phyloP scores from a whole-genome alignment of 2,888 invertebrate genomes.

The Macaria liturata region DNA sequence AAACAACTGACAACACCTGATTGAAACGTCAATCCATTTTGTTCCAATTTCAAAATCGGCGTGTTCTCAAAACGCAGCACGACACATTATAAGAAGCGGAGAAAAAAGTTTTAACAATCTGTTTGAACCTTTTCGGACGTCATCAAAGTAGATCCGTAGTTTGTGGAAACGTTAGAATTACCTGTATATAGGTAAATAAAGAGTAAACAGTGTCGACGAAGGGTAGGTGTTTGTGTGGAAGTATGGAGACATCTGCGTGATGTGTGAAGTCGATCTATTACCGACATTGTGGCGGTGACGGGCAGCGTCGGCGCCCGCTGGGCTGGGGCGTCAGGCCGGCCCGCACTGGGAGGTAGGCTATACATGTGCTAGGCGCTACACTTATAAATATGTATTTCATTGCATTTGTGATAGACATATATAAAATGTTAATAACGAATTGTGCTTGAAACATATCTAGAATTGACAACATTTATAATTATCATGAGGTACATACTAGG shows the following conservation, averaged over 20 bases:
- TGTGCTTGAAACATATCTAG: no score
- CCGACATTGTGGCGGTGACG: slow-evolving; percentile 63
- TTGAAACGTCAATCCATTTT: not conserved
- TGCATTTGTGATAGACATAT: no score
- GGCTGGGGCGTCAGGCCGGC: not conserved
- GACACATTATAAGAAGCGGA: slow-evolving; percentile 8
- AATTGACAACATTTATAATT: no score
- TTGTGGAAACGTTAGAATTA: slow-evolving; percentile 56
- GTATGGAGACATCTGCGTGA: slow-evolving; percentile 64
- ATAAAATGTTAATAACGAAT: no score
- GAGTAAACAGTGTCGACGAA: slow-evolving; percentile 60
- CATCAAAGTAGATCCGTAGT: slow-evolving; percentile 30
- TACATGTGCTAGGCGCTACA: not conserved
- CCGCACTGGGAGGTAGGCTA: no score
- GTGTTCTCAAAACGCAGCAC: slow-evolving; percentile 25
- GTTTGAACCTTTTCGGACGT: not conserved
- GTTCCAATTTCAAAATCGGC: slow-evolving; percentile 12
- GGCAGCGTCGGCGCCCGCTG: slow-evolving; percentile 25
- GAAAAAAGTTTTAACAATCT: not conserved
- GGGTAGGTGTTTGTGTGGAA: slow-evolving; percentile 33
- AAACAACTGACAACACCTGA: slow-evolving; percentile 1
- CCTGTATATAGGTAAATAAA: slow-evolving; percentile 54
- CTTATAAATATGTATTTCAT: no score
- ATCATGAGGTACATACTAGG: no score
- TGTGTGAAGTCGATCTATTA: slow-evolving; percentile 71